These are phyloP conservation scores for Chloroceryle aenea DNA, from an alignment of 2,113 vertebrate species.

Conservation along the genomic window DNA sequence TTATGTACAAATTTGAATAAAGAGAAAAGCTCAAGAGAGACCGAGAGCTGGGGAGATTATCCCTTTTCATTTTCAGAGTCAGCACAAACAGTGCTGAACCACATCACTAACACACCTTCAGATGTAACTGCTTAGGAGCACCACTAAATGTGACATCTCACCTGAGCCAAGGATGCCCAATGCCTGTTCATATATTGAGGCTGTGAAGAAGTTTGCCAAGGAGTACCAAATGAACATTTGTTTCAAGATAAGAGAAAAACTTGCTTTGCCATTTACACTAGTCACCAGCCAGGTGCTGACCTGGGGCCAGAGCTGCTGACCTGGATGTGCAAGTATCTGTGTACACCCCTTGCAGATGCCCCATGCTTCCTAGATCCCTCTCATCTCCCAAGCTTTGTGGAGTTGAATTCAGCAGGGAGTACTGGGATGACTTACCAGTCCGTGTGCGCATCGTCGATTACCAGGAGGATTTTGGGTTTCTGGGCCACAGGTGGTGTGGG, in stretches of 20 bases:
- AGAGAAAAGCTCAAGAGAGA: not conserved
- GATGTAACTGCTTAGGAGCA: not conserved
- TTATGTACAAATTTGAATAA: not conserved
- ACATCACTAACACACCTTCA: not conserved
- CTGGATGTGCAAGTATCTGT: not conserved
- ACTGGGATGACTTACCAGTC: conserved; percentile 85
- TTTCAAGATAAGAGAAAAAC: not conserved
- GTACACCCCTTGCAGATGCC: fast-evolving
- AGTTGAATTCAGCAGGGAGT: not conserved
- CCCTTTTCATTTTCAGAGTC: not conserved
- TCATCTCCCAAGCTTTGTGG: not conserved
- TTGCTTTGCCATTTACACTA: not conserved
- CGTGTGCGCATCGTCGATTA: conserved; percentile 90
- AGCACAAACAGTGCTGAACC: not conserved
- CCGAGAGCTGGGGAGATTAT: not conserved
- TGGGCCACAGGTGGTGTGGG: conserved; percentile 67
- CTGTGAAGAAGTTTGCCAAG: not conserved
- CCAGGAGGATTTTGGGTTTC: conserved; percentile 90
- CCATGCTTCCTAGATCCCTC: fast-evolving
- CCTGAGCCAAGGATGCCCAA: not conserved
- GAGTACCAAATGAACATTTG: not conserved
- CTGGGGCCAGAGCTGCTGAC: not conserved
- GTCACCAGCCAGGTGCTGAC: not conserved
- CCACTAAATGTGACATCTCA: not conserved
- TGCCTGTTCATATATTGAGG: not conserved